Conservation (phyloP, 2,113 vertebrate genomes). For the Chaetorhynchus papuensis region DNA sequence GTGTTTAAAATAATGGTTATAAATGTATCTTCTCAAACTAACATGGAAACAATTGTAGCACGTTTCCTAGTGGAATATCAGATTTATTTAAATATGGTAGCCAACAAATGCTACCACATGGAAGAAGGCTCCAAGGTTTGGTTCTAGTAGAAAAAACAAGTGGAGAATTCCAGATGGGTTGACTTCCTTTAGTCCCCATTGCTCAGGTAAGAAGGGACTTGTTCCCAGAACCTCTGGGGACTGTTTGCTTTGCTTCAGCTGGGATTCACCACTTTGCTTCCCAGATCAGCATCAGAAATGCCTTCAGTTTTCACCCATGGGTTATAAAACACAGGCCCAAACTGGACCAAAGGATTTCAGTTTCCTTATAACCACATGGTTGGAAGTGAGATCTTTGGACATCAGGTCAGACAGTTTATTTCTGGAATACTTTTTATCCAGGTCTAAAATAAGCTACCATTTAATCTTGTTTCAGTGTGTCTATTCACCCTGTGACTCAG, state of each 20-base stretch:
- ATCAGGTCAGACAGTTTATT: neutral
- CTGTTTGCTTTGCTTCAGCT: neutral
- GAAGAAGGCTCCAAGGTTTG: neutral
- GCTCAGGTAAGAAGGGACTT: neutral
- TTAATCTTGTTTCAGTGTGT: neutral
- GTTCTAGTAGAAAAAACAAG: neutral
- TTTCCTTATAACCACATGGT: neutral
- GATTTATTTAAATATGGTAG: neutral
- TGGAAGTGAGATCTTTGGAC: neutral
- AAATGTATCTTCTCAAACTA: neutral
- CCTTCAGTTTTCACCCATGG: neutral
- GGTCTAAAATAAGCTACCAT: neutral
- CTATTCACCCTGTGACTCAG: neutral
- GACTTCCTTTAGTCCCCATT: neutral
- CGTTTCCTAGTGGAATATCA: neutral
- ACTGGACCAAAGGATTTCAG: neutral
- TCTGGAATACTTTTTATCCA: neutral
- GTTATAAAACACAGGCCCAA: neutral
- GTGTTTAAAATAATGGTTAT: conserved; percentile 34
- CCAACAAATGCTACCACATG: neutral
- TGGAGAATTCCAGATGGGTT: accelerated
- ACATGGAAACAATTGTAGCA: neutral
- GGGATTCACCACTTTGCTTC: neutral
- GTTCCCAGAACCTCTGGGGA: neutral
- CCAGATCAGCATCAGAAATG: neutral